These are phyloP conservation scores for Drosophila asahinai DNA, from an alignment of 1,140 invertebrate genomes.

Conservation along the genomic window DNA sequence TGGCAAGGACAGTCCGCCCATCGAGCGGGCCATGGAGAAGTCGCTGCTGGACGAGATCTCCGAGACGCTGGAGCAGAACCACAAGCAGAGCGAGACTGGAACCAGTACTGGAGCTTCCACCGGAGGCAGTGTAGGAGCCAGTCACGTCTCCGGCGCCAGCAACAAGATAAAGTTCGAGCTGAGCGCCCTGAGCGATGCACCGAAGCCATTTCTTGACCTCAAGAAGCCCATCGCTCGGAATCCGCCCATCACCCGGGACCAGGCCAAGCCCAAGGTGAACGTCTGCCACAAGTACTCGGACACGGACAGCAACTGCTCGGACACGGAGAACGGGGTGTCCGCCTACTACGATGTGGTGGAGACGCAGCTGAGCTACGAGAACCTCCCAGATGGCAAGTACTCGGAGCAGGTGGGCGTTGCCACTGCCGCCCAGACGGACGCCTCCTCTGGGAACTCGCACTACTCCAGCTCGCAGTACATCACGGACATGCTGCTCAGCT, in stretches of 20 bases:
- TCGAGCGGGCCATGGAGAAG: slow-evolving; percentile 87
- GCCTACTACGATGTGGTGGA: slow-evolving; percentile 84
- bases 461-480: slow-evolving; percentile 84
- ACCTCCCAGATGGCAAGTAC: slow-evolving; percentile 82
- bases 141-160: slow-evolving; percentile 15
- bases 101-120: slow-evolving; percentile 29
- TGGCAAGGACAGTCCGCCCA: slow-evolving; percentile 82
- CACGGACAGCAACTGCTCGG: slow-evolving; percentile 81
- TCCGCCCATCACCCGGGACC: slow-evolving; percentile 87
- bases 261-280: slow-evolving; percentile 87
- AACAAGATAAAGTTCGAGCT: slow-evolving; percentile 81
- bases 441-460: slow-evolving; percentile 25
- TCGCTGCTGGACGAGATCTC: slow-evolving; percentile 89
- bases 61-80: slow-evolving; percentile 87
- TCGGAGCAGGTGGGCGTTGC: slow-evolving; percentile 67
- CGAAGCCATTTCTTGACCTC: slow-evolving; percentile 85
- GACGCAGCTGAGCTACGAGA: slow-evolving; percentile 84
- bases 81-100: slow-evolving; percentile 62
- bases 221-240: slow-evolving; percentile 87
- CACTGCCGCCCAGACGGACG: slow-evolving; percentile 41
- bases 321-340: slow-evolving; percentile 81
- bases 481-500: slow-evolving; percentile 82
- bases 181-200: slow-evolving; percentile 62
- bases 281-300: slow-evolving; percentile 86
- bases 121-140: slow-evolving; percentile 13